Base-by-base conservation (phyloP, 1,140 invertebrate genomes). In the Drosophila santomea region DNA sequence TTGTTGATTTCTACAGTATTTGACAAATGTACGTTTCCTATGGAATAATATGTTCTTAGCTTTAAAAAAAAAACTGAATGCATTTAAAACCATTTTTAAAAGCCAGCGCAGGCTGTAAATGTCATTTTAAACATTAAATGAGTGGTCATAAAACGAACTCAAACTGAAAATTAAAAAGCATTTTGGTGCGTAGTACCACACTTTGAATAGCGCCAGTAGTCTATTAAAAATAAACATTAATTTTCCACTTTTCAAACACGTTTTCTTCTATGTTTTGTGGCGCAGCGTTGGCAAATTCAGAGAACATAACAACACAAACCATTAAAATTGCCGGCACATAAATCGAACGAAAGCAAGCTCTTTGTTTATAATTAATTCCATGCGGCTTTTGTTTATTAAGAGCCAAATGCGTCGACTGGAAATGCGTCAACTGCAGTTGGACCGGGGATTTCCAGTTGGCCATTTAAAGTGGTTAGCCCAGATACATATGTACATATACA, bases 301-400 rank as follows among this genome's bases (percentile, higher is more conserved):
- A 35, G 20, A 57, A 50, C 17, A 41, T 68, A 54, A 71, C 52
- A 71, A 58, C 51, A 78, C 59, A 86, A 74, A 61, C 74, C 50
- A 86, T 86, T 74, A 64, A 72, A 55, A 74, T 59, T 71, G 64
- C 57, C 52, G 68, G 73, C 78, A 60, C 74, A 86, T 81, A 82
- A 86, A 82, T 86, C 20, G 51, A 57, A 47, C 57, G 32, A 15
- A 72, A 74, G 35, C 28, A 36, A 57, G 69, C 79, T 69, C 69
- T 80, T 88, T 86, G 82, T 86, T 88, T 86, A 86, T 86, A 86
- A 82, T 86, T 63, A 78, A 79, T 78, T 68, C 73, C 62, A 66
- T 86, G 69, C 44, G 78, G 55, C 64, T 69, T 61, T 86, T 79
- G 74, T 85, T 80, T 71, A 66, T 52, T 41, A 44, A 39, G 38